These are phyloP conservation scores for Picus viridis DNA, from an alignment of 2,797 vertebrate genomes.

Conservation along the genomic window DNA sequence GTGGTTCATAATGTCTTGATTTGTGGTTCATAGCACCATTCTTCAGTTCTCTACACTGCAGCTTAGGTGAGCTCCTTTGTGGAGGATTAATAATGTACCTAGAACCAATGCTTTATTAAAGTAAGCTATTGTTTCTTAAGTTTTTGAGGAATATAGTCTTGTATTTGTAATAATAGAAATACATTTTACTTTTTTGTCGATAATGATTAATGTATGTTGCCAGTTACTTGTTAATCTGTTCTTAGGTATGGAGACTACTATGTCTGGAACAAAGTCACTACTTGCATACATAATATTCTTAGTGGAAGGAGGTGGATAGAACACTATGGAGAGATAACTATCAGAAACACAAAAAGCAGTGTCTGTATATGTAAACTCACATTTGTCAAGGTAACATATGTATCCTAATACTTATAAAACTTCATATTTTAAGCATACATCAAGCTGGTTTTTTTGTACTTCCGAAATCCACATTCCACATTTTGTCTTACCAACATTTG, in stretches of 20 bases:
- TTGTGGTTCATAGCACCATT: background rate
- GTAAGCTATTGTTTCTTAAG: background rate
- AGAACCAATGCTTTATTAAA: background rate
- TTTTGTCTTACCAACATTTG: background rate
- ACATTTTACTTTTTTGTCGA: background rate
- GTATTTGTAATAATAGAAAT: background rate
- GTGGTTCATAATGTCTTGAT: background rate
- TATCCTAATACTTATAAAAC: background rate
- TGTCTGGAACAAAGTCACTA: constrained; percentile 99
- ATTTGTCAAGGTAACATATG: constrained; percentile 90
- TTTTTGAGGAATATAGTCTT: background rate
- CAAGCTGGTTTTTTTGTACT: background rate
- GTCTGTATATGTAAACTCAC: constrained; percentile 97
- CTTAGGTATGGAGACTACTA: constrained; percentile 93
- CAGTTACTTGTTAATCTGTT: constrained; percentile 28
- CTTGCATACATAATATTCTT: constrained; percentile 98
- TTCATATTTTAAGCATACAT: background rate
- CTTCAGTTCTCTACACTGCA: background rate
- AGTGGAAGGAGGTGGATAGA: constrained; percentile 98
- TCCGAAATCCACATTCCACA: background rate
- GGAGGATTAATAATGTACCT: background rate
- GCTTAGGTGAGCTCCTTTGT: background rate
- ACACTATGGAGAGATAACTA: constrained; percentile 97
- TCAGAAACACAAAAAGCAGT: constrained; percentile 93
- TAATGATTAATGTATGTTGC: background rate